Base-by-base conservation (phyloP, 2,888 invertebrate genomes). In the Drosophila fulvimacula region DNA sequence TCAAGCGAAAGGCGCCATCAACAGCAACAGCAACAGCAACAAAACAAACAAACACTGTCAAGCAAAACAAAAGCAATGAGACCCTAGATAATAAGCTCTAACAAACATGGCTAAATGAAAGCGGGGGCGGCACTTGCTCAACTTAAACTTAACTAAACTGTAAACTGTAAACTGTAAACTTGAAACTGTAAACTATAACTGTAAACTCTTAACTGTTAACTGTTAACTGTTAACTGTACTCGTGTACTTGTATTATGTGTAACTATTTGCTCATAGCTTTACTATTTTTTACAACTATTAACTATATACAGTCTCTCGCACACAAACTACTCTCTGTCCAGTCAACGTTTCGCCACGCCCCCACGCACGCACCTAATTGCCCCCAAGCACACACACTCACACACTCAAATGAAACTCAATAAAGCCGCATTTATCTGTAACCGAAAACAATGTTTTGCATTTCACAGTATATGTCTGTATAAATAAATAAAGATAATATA, bases 361-460 rank as follows among this genome's bases (percentile, higher is more conserved):
- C 55, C 53, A 46, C 1, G 46, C 53, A 27, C 53, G 39, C 24
- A 41, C 39, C 53, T 34, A 63, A 59, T 38, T 57, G 82, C 60
- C 59, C 62, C 36, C n/a, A n/a, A 19, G 19, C 30, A 24, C 60
- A 79, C 17, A 11, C 48, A 39, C 32, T 49, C 49, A 51, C 21
- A 32, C 42, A 42, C 42, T 67, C 58, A 82, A 70, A 81, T 69
- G 75, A 73, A 69, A 85, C 77, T 79, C 68, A 72, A 82, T 85
- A 79, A 88, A 89, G 88, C 76, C 88, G 90, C 90, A 88, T 89
- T 88, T 82, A 82, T 89, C 55, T 85, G 82, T 71, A 89, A 88
- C 58, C 65, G 53, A 69, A 80, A 61, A 80, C 58, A 58, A 61
- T 58, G 64, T 86, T 83, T 84, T 74, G 57, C 63, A 76, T 81